A percentile compares a stretch with the other conserved stretches of the same genome.
phyloP scores from a whole-genome alignment of 2,888 invertebrate species.

The Pheosia gnoma region DNA sequence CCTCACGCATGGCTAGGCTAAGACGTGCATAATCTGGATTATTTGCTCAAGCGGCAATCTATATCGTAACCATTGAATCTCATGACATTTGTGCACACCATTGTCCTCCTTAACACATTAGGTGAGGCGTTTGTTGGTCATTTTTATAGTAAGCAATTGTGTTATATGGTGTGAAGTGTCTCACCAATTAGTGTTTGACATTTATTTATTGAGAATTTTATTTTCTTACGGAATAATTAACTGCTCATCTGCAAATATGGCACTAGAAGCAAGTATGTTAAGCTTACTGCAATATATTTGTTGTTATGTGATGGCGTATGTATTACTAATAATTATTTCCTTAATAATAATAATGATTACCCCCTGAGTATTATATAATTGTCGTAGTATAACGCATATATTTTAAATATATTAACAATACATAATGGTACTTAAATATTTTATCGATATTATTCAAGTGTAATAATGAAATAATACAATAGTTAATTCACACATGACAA shows the following conservation, averaged over 20 bases:
- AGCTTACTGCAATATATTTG: constrained; percentile 54
- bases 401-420: constrained; percentile 35
- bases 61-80: constrained; percentile 77
- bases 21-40: constrained; percentile 69
- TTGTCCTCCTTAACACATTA: constrained; percentile 66
- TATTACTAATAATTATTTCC: constrained; percentile 42
- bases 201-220: constrained; percentile 84
- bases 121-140: constrained; percentile 81
- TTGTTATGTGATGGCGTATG: constrained; percentile 51
- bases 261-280: constrained; percentile 54
- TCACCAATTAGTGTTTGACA: constrained; percentile 82
- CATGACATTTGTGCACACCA: constrained; percentile 76
- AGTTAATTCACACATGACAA: constrained; percentile 61
- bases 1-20: constrained; percentile 79
- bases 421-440: constrained; percentile 61
- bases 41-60: constrained; percentile 82
- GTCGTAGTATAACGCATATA: constrained; percentile 35
- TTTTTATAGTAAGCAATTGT: constrained; percentile 83
- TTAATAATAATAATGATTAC: constrained; percentile 39
- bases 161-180: constrained; percentile 80
- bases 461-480: constrained; percentile 34
- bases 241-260: constrained; percentile 84
- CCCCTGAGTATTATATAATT: constrained; percentile 38
- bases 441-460: constrained; percentile 40
- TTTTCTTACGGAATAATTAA: constrained; percentile 79